Percentiles rank a stretch among this genome's conserved stretches.
These are phyloP conservation scores for Megamerina dolium DNA, from an alignment of 2,888 invertebrate genomes.

Conservation along the genomic window DNA sequence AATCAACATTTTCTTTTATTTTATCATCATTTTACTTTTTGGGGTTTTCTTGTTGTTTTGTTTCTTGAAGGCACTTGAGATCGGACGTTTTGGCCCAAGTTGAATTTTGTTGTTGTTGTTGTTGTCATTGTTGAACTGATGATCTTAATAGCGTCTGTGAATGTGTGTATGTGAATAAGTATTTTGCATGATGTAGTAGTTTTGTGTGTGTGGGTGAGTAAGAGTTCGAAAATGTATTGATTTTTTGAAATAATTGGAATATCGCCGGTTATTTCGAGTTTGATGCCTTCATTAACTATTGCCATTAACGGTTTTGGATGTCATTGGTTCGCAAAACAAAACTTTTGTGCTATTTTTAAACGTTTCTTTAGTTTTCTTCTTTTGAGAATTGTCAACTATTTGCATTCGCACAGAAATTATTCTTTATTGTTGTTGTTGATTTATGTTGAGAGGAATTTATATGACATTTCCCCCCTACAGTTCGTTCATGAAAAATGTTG, in stretches of 20 bases:
- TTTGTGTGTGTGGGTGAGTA: too few species aligned
- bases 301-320: slow-evolving; percentile 65
- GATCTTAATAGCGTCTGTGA: too few species aligned
- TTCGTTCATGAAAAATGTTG: too few species aligned
- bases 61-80: slow-evolving; percentile 85
- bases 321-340: slow-evolving; percentile 43
- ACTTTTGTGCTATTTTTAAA: too few species aligned
- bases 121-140: slow-evolving; percentile 9
- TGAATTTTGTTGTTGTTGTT: slow-evolving; percentile 30
- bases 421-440: slow-evolving; percentile 10
- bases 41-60: slow-evolving; percentile 28
- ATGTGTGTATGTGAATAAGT: too few species aligned
- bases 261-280: slow-evolving; percentile 40
- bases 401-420: slow-evolving; percentile 29
- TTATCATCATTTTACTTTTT: slow-evolving; percentile 32
- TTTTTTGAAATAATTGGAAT: too few species aligned
- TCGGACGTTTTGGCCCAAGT: slow-evolving; percentile 85
- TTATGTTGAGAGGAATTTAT: too few species aligned
- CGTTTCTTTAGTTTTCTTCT: slow-evolving; percentile 71
- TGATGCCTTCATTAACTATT: slow-evolving; percentile 74
- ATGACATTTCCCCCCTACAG: too few species aligned
- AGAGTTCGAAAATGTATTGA: too few species aligned
- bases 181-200: too few species aligned
- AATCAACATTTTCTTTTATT: slow-evolving; percentile 61
- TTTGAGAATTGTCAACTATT: slow-evolving; percentile 60